These are phyloP conservation scores for Onychorhynchus coronatus DNA, from an alignment of 2,113 vertebrate species.

Conservation along the genomic window DNA sequence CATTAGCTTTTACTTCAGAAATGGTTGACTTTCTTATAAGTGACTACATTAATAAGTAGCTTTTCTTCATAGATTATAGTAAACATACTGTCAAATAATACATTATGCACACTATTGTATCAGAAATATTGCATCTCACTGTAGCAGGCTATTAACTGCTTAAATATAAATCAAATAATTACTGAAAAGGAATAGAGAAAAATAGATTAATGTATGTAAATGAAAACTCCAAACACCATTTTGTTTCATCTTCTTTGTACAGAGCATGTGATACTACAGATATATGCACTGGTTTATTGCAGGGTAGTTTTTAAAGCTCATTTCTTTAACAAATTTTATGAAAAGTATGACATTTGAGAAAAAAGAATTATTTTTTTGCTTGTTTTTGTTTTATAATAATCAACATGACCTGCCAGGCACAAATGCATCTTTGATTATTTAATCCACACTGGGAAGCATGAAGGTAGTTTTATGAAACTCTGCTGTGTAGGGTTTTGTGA, in stretches of 20 bases:
- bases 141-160: neutral
- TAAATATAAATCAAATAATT: constrained; percentile 35
- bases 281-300: neutral
- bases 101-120: neutral
- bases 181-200: neutral
- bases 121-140: neutral
- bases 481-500: neutral
- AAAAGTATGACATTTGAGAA: neutral
- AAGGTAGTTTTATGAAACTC: neutral
- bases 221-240: neutral
- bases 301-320: neutral
- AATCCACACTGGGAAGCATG: neutral
- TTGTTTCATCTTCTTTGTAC: neutral
- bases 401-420: neutral
- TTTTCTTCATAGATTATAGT: neutral
- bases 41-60: neutral
- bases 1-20: neutral
- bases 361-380: neutral
- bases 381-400: neutral
- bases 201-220: neutral
- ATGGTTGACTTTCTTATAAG: neutral
- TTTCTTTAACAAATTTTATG: neutral
- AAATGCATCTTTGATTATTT: neutral
- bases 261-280: neutral
- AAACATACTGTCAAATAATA: neutral